Conservation (phyloP, 2,113 vertebrate genomes). For the Candoia aspera region DNA sequence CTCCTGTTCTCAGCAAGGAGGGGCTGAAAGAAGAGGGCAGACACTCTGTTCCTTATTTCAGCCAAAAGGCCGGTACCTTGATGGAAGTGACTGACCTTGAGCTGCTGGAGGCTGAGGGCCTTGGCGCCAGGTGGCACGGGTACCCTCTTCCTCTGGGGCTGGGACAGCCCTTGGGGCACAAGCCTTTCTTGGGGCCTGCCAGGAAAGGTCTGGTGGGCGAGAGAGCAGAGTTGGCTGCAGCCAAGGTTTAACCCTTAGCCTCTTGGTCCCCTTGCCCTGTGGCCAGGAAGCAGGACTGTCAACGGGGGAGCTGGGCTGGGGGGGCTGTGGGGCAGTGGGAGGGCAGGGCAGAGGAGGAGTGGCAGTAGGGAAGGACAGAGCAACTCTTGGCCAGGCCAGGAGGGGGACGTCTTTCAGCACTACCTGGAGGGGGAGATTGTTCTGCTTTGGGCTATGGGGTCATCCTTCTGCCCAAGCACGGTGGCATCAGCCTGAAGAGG, state of each 20-base stretch:
- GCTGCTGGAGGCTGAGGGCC: slow-evolving; percentile 52
- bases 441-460: background rate
- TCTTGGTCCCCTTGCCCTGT: background rate
- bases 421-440: background rate
- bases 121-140: slow-evolving; percentile 22
- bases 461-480: background rate
- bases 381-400: background rate
- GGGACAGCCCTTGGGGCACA: background rate
- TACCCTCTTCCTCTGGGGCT: background rate
- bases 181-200: background rate
- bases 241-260: background rate
- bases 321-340: no score
- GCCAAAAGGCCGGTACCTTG: slow-evolving; percentile 68
- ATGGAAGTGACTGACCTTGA: slow-evolving; percentile 65
- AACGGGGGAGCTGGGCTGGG: background rate
- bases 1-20: slow-evolving; percentile 75
- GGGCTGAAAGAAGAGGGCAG: slow-evolving; percentile 67
- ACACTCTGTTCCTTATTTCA: slow-evolving; percentile 79
- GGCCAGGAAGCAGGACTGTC: background rate
- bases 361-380: background rate
- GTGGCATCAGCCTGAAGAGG: background rate
- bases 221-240: background rate
- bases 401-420: background rate
- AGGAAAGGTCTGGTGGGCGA: background rate
- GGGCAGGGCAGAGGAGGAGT: background rate